Evolutionary conservation across 2,888 invertebrate genomes (phyloP), one percentile per base, ranked within the genome.

Genomic region (Craniophora ligustri): DNA sequence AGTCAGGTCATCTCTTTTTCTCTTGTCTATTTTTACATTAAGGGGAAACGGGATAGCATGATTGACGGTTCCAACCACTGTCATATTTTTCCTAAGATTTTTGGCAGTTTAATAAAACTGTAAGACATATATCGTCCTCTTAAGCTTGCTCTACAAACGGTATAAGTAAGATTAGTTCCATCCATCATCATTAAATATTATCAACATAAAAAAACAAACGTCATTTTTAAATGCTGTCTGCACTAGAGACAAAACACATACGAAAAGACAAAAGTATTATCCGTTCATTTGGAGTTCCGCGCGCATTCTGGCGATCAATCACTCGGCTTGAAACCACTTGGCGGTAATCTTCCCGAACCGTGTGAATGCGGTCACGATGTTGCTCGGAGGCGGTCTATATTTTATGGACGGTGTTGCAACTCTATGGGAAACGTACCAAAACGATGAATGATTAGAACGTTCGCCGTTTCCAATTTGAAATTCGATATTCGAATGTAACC

Each of bases 291-390:
- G 72, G 62, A 81, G 82, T 82, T 81, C 65, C 60, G 67, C 75
- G 80, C 81, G 83, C 84, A 84, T 85, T 86, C 75, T 76, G 77
- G 76, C 87, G 78, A 92, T 91, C 90, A 90, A 92, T 92, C 92
- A 91, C 86, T 60, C 83, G 62, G 81, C 77, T 81, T 83, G 84
- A 81, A 84, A 82, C 84, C 79, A 79, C 84, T 84, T 78, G 84
- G 83, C 84, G 76, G 86, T 87, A 88, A 89, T 86, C 86, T 86
- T 68, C 85, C 77, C 69, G 76, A 64, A 86, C 76, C 92, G 92
- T 92, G 92, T 88, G 92, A 92, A 92, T 78, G 90, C 91, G 91
- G 91, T 87, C 92, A 87, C 83, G 76, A 78, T 65, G 67, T 72
- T 62, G 75, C 66, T 74, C 51, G 57, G 54, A 73, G 72, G 64